Evolutionary conservation across 2,113 vertebrate genomes (phyloP).

Genomic region (Corythoichthys haematopterus): DNA sequence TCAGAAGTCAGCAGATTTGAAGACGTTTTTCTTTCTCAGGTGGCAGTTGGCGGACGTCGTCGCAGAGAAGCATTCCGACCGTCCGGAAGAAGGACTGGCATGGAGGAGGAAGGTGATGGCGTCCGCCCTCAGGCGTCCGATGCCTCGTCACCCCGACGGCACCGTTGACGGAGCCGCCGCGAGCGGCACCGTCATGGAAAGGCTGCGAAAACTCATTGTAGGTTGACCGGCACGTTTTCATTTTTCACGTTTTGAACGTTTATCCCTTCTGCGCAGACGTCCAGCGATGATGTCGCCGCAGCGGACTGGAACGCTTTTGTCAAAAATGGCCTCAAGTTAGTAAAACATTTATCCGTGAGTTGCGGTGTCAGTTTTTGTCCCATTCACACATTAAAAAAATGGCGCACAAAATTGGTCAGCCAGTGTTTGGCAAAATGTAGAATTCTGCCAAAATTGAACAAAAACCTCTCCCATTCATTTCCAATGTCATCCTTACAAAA

Average conservation of each 20-base stretch:
- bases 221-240: constrained; percentile 10
- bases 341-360: background rate
- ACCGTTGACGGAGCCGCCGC: constrained; percentile 44
- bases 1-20: background rate
- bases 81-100: constrained; percentile 49
- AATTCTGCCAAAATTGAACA: too few species aligned
- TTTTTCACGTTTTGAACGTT: background rate
- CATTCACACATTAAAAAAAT: background rate
- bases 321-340: constrained; percentile 82
- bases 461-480: too few species aligned
- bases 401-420: too few species aligned
- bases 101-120: constrained; percentile 77
- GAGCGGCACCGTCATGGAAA: constrained; percentile 65
- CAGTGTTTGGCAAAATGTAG: too few species aligned
- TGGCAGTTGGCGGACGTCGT: constrained; percentile 83
- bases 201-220: constrained; percentile 73
- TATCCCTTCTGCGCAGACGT: constrained; percentile 54
- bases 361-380: background rate
- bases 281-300: constrained; percentile 67
- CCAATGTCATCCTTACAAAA: too few species aligned
- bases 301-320: constrained; percentile 84
- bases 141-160: constrained; percentile 49
- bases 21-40: constrained; percentile 54
- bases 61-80: constrained; percentile 63
- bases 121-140: constrained; percentile 76